phyloP scores from a whole-genome alignment of 2,888 invertebrate genomes.

The Clostera curtula region DNA sequence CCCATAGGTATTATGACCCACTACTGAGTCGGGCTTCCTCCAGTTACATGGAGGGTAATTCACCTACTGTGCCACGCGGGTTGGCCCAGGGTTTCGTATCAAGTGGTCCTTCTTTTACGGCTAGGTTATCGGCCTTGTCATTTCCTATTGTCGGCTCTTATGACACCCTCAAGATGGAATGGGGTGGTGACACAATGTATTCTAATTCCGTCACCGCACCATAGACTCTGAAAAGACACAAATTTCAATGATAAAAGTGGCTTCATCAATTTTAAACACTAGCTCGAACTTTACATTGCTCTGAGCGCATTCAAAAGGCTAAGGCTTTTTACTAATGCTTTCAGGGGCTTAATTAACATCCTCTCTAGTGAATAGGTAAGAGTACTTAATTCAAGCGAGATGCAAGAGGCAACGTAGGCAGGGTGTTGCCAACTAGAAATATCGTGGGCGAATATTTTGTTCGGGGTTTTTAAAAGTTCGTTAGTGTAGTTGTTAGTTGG shows the following conservation, averaged over 20 bases:
- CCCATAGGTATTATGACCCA: no score
- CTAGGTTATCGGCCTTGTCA: no score
- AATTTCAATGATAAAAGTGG: conserved; percentile 24
- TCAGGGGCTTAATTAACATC: conserved; percentile 64
- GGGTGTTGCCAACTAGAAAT: conserved; percentile 17
- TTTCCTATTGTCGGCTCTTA: no score
- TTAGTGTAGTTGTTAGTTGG: background rate
- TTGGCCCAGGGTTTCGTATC: no score
- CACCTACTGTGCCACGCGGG: no score
- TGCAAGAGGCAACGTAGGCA: conserved; percentile 22
- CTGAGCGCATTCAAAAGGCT: conserved; percentile 45
- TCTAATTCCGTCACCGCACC: no score
- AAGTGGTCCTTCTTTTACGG: no score
- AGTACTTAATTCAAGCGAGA: conserved; percentile 47
- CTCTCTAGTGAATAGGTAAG: conserved; percentile 54
- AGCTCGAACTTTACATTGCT: conserved; percentile 35
- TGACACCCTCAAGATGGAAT: no score
- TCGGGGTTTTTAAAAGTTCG: background rate
- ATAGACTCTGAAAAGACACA: conserved; percentile 11
- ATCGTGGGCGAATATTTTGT: conserved; percentile 4
- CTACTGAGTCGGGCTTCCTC: no score
- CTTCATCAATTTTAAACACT: conserved; percentile 47
- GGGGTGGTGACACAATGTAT: no score
- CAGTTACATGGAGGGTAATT: no score
- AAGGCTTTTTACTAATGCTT: conserved; percentile 64